A percentile compares a stretch with the other conserved stretches of the same genome.
These are phyloP conservation scores for Pipistrellus pygmaeus DNA, from an alignment of 2,797 vertebrate species.

Conservation along the genomic window DNA sequence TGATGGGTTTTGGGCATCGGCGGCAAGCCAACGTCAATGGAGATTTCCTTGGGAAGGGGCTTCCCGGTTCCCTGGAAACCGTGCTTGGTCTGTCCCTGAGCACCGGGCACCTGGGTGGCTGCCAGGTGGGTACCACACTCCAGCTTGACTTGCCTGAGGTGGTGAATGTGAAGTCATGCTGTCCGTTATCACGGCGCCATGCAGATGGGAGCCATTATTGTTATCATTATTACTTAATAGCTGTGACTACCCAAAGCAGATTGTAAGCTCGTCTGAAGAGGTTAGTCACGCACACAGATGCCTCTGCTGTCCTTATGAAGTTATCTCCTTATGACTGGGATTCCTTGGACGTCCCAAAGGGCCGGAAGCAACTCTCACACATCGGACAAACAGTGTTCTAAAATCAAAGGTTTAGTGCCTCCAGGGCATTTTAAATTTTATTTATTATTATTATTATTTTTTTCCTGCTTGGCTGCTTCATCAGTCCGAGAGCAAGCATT, in stretches of 20 bases:
- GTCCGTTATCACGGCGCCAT: background rate
- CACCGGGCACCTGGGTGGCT: background rate
- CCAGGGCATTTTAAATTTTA: background rate
- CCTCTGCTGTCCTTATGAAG: conserved; percentile 6
- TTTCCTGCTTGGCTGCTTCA: background rate
- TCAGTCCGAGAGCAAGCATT: conserved; percentile 40
- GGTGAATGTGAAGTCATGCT: background rate
- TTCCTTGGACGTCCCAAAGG: background rate
- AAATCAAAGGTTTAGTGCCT: conserved; percentile 1
- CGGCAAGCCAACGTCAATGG: background rate
- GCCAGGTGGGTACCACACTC: background rate
- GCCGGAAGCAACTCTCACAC: background rate
- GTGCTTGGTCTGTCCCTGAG: background rate
- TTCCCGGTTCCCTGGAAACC: background rate
- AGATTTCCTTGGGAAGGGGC: background rate
- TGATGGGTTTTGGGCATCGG: background rate
- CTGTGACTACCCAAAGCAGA: conserved; percentile 11
- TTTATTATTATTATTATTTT: background rate
- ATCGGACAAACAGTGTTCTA: background rate
- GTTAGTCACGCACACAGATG: background rate
- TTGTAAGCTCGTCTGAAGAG: conserved; percentile 18
- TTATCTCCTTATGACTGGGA: conserved; percentile 11
- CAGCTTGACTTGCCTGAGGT: background rate
- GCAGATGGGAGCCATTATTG: background rate
- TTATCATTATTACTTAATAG: conserved; percentile 10